Base-by-base conservation (phyloP, 2,113 vertebrate genomes). In the Upupa epops region DNA sequence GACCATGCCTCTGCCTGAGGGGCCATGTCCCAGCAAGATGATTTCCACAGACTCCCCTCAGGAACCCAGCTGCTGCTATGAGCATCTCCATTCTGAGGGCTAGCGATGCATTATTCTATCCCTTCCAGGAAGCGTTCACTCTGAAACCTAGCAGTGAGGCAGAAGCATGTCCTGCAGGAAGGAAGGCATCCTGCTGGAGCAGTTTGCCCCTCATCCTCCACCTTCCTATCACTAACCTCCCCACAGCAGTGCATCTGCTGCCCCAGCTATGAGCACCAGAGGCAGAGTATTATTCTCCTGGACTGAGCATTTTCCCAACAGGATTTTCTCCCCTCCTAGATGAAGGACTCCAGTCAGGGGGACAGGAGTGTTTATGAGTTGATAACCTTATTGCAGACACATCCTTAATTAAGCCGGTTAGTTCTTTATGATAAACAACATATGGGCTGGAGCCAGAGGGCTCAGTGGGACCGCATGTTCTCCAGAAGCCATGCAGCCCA, bases 391-490 rank as follows among this genome's bases (percentile, higher is more conserved):
- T 86, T 5, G 0, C 64, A 92, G 92, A 86, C 72, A 86, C 48
- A 80, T 81, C 81, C 63, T 19, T 83, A 88, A 94, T 90, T 95
- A 95, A 95, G 76, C 86, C 88, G 4, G 6, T 95, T 95, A 95
- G 79, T 55, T 85, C 82, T 89, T 80, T 52, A 81, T 77, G 73
- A 88, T 40, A 96, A 95, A 95, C 94, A 96, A 88, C 86, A 92
- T 92, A 93, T 88, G 90, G 71, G 61, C 89, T 85, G 71, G 86
- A 65, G 82, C 72, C 36, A 48, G 68, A 3, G 7, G 14, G 15
- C 46, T 76, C 9, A 1, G 15, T 10, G 1, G 31, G 54, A 48
- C 61, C 25, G 2, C 5, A 17, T 25, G 71, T 76, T 45, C 70
- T 34, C 32, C 1, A 1, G 60, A 73, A 91, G 84, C 58, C 60